Base-by-base conservation (phyloP, 2,113 vertebrate species). In the Bothrops jararaca region DNA sequence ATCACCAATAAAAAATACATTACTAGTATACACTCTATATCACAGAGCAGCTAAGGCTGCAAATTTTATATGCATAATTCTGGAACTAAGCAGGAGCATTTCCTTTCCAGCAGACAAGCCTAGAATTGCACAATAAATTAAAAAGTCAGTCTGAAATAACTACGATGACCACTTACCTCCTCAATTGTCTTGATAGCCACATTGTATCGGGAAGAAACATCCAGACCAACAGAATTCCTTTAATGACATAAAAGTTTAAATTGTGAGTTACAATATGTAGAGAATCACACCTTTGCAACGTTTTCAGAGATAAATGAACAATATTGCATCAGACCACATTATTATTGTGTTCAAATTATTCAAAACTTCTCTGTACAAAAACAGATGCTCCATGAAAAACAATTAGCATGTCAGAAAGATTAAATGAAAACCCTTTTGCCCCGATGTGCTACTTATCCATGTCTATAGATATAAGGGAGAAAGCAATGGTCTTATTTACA, bases 111-210 rank as follows among this genome's bases (percentile, higher is more conserved):
- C 7, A 88, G 53, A 45, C 13, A 48, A 1, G 3, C 13, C 18
- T 26, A 45, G 22, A 11, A 45, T 10, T 20, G 24, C 10, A 34
- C 3, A 34, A 22, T 39, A 89, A 90, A 90, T 48, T n/a, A n/a
- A 50, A 74, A 52, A 69, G 18, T 34, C 45, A 5, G 48, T 52
- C 34, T 12, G 3, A 39, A 22, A 29, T 34, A 39, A 34, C 3
- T 1, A 56, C n/a, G 3, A 53, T n/a, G 52, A 54, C 15, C 18
- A 94, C 98, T 95, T 89, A 98, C 98, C 97, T 98, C 96, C 5
- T 97, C 96, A 1, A 97, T 93, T 88, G 93, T 97, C 96, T 96
- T 98, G 88, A 98, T 91, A 91, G 96, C 95, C 1, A 98, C 90
- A 9, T 98, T 98, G 13, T 94, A 94, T 0, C 45, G 93, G 3